Evolutionary conservation across 2,113 vertebrate species (phyloP).

Genomic region (Antechinus stuartii): DNA sequence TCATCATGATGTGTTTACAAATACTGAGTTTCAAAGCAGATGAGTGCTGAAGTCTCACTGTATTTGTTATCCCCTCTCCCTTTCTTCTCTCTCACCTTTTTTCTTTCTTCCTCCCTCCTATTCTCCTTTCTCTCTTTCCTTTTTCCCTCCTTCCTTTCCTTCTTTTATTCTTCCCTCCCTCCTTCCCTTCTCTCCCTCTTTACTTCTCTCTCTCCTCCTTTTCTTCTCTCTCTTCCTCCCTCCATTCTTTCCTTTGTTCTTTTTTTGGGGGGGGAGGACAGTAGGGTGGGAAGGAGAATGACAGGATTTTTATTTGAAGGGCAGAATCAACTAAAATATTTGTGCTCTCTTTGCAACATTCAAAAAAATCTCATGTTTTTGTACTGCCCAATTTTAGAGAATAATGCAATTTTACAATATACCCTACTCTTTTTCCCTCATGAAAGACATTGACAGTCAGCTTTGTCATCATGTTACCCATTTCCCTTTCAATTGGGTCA

Average conservation of each 20-base stretch:
- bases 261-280: neutral
- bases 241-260: neutral
- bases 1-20: too few species aligned
- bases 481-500: slow-evolving; percentile 69
- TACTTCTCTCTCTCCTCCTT: too few species aligned
- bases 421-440: slow-evolving; percentile 66
- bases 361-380: neutral
- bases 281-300: neutral
- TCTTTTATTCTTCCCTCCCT: too few species aligned
- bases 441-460: slow-evolving; percentile 67
- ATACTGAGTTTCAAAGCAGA: too few species aligned
- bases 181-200: too few species aligned
- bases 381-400: neutral
- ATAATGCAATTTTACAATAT: neutral
- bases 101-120: too few species aligned
- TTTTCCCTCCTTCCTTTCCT: too few species aligned
- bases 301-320: neutral
- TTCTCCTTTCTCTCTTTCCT: too few species aligned
- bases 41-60: too few species aligned
- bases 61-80: neutral
- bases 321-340: neutral
- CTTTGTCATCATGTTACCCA: slow-evolving; percentile 58
- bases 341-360: neutral
- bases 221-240: too few species aligned
- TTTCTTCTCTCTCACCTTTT: too few species aligned